Conservation (phyloP, 2,113 vertebrate genomes). For the Pogona vitticeps region DNA sequence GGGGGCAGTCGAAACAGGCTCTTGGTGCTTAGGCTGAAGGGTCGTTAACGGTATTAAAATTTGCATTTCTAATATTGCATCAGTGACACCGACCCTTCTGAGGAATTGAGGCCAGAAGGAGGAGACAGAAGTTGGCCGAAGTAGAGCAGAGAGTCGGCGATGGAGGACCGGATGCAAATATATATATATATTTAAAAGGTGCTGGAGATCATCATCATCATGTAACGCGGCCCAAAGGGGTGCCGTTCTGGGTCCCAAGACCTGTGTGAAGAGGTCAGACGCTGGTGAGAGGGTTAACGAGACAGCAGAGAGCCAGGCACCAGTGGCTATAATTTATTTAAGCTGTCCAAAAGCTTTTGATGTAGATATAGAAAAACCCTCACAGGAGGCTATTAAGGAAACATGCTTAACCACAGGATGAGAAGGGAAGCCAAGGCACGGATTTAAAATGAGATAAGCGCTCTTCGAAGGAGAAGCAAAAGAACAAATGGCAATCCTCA, state of each 20-base stretch:
- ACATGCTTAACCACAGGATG: slow-evolving; percentile 59
- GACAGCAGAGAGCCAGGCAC: slow-evolving; percentile 32
- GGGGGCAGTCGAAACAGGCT: background rate
- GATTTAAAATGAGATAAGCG: slow-evolving; percentile 50
- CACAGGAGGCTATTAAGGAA: slow-evolving; percentile 63
- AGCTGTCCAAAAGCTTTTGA: slow-evolving; percentile 68
- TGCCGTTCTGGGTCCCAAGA: background rate
- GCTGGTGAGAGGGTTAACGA: slow-evolving; percentile 54
- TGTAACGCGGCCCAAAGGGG: background rate
- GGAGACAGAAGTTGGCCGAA: background rate
- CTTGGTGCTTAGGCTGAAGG: background rate
- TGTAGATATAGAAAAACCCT: slow-evolving; percentile 39
- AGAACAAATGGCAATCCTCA: slow-evolving; percentile 38
- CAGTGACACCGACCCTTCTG: no score
- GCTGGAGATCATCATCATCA: background rate
- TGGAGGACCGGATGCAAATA: no score
- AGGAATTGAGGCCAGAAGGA: no score
- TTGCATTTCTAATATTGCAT: background rate
- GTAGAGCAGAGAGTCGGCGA: background rate
- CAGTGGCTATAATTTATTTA: slow-evolving; percentile 55
- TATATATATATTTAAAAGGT: no score
- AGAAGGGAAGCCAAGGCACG: slow-evolving; percentile 55
- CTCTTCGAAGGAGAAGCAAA: background rate
- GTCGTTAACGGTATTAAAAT: background rate
- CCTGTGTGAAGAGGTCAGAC: background rate